These are phyloP conservation scores for Pseudorectes ferrugineus DNA, from an alignment of 2,113 vertebrate genomes.

Conservation along the genomic window DNA sequence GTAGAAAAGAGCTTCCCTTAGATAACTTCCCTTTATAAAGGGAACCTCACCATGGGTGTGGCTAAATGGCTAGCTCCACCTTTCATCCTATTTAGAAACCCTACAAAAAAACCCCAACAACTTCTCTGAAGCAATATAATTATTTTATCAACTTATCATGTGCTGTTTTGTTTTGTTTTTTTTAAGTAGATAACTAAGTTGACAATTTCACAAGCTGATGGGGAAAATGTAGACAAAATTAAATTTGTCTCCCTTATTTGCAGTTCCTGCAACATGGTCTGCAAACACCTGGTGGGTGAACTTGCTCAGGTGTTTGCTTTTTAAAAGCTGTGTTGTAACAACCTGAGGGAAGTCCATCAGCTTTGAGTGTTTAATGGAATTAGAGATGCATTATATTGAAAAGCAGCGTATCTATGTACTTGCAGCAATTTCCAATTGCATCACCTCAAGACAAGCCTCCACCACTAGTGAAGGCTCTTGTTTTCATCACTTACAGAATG, in stretches of 20 bases:
- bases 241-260: background rate
- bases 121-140: background rate
- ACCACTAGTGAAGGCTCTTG: background rate
- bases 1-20: background rate
- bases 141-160: background rate
- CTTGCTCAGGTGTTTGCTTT: background rate
- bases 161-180: background rate
- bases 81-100: background rate
- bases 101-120: background rate
- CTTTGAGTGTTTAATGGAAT: background rate
- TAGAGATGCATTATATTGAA: background rate
- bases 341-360: background rate
- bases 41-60: slow-evolving; percentile 22
- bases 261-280: background rate
- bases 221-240: background rate
- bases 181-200: background rate
- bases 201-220: background rate
- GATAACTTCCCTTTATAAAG: slow-evolving; percentile 27
- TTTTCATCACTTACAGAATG: background rate
- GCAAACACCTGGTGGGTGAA: background rate
- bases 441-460: background rate
- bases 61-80: slow-evolving; percentile 36
- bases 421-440: background rate
- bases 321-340: background rate
- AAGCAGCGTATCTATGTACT: background rate